Conservation (phyloP, 2,888 invertebrate species). For the Agrochola lota region DNA sequence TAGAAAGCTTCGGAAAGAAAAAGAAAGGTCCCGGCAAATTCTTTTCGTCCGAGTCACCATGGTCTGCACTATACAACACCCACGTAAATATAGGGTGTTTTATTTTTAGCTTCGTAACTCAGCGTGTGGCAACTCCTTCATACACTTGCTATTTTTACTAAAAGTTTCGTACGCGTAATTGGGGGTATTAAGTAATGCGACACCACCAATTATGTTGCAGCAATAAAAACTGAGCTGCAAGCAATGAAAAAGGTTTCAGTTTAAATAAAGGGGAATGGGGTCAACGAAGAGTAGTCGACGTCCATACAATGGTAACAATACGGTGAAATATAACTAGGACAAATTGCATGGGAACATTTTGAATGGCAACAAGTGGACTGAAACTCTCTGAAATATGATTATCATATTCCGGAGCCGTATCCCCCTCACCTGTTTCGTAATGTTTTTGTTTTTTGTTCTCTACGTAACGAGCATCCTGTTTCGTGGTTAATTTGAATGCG, state of each 20-base stretch:
- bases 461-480: constrained; percentile 86
- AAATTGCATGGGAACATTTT: constrained; percentile 70
- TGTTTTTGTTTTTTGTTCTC: constrained; percentile 80
- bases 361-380: constrained; percentile 79
- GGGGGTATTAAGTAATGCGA: constrained; percentile 44
- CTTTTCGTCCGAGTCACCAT: background rate
- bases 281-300: constrained; percentile 55
- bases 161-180: constrained; percentile 39
- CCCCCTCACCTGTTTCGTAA: constrained; percentile 81
- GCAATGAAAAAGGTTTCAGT: constrained; percentile 55
- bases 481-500: constrained; percentile 86
- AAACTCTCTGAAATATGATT: constrained; percentile 80
- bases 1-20: background rate
- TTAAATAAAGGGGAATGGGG: constrained; percentile 60
- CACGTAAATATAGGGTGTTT: background rate
- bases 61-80: background rate
- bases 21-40: background rate
- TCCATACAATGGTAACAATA: constrained; percentile 64
- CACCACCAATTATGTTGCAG: constrained; percentile 48
- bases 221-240: constrained; percentile 53
- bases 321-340: constrained; percentile 62
- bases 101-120: constrained; percentile 18
- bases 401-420: constrained; percentile 78
- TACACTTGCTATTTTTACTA: constrained; percentile 29
- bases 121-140: constrained; percentile 17